A percentile compares a stretch with the other conserved stretches of the same genome.
These are phyloP conservation scores for Scomber japonicus DNA, from an alignment of 2,113 vertebrate species.

Conservation along the genomic window DNA sequence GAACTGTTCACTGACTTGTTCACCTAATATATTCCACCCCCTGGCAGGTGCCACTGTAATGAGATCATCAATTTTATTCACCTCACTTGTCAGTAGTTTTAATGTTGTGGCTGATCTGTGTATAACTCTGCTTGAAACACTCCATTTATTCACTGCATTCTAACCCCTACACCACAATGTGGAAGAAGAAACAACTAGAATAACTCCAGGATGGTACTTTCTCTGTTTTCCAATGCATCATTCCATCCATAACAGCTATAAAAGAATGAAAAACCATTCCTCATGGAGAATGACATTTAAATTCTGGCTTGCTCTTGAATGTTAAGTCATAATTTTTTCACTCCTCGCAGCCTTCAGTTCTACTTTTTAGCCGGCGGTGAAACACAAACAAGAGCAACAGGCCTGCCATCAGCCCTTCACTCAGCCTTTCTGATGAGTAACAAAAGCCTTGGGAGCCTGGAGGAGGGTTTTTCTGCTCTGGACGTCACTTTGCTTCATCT, in stretches of 20 bases:
- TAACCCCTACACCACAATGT: background rate
- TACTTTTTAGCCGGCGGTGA: constrained; percentile 9
- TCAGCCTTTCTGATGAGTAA: constrained; percentile 27
- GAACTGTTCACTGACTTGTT: too few relatives aligned
- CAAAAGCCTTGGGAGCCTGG: constrained; percentile 33
- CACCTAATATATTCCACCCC: too few relatives aligned
- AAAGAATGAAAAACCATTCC: background rate
- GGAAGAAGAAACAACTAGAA: background rate
- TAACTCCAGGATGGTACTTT: too few relatives aligned
- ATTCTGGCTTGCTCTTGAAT: background rate
- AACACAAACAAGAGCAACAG: constrained; percentile 30
- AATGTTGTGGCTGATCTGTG: too few relatives aligned
- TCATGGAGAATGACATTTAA: background rate
- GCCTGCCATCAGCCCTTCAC: constrained; percentile 12
- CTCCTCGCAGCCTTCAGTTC: background rate
- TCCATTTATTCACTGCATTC: background rate
- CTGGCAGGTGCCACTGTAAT: too few relatives aligned
- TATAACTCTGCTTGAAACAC: background rate
- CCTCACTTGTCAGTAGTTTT: too few relatives aligned
- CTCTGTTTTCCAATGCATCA: too few relatives aligned
- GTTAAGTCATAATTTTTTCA: constrained; percentile 19
- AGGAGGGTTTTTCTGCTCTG: constrained; percentile 27
- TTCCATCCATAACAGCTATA: background rate
- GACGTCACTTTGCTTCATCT: constrained; percentile 47
- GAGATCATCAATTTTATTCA: too few relatives aligned